A percentile compares a stretch with the other conserved stretches of the same genome.
phyloP scores from a whole-genome alignment of 2,797 vertebrate species.

The Accipiter minullus region DNA sequence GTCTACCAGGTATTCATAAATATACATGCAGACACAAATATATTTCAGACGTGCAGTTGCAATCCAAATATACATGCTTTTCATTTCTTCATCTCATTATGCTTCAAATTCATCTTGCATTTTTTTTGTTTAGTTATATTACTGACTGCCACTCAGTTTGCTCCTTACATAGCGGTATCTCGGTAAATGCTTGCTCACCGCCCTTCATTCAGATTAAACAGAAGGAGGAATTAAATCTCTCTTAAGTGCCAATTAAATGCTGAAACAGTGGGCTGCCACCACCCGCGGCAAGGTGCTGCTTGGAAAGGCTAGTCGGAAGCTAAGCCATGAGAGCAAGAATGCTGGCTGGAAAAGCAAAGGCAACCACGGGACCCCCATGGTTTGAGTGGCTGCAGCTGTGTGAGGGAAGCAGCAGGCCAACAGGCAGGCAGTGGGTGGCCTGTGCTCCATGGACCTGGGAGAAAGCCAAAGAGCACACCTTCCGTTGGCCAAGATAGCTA shows the following conservation, averaged over 20 bases:
- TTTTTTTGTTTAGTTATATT: background rate
- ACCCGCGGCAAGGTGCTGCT: background rate
- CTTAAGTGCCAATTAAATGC: slow-evolving; percentile 19
- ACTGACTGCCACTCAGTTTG: background rate
- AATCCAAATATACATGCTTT: background rate
- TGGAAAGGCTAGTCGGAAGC: background rate
- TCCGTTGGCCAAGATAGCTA: background rate
- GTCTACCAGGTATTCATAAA: background rate
- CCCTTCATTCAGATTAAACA: background rate
- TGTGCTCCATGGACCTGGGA: background rate
- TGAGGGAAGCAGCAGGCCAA: background rate
- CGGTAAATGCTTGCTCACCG: background rate
- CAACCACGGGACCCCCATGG: background rate
- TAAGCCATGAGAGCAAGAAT: background rate
- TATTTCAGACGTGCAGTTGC: background rate
- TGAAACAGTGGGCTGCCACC: background rate
- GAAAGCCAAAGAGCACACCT: background rate
- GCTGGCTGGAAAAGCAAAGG: background rate
- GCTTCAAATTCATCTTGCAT: background rate
- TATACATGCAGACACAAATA: background rate
- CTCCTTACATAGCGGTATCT: background rate
- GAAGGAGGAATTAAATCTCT: background rate
- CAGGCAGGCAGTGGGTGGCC: fast-evolving
- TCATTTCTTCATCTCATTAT: background rate
- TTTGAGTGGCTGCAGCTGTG: background rate